phyloP scores from a whole-genome alignment of 1,140 invertebrate genomes.

The Euwallacea fornicatus region DNA sequence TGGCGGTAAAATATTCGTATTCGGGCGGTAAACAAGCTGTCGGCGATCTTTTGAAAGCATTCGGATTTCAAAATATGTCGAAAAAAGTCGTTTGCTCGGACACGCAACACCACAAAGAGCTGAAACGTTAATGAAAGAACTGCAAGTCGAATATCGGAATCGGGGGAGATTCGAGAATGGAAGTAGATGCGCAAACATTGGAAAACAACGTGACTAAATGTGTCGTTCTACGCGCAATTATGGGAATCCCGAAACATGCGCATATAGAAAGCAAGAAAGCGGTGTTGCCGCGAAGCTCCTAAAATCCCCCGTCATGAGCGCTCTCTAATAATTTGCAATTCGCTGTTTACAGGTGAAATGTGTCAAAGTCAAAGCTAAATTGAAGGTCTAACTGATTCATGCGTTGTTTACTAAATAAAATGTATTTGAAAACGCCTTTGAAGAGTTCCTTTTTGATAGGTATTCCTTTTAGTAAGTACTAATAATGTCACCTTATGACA shows the following conservation, averaged over 20 bases:
- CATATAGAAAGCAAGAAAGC: slow-evolving; percentile 13
- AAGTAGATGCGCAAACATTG: not conserved
- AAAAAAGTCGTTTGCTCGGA: slow-evolving; percentile 2
- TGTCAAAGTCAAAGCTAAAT: too few relatives aligned
- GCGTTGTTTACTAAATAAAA: too few relatives aligned
- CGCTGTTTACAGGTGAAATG: too few relatives aligned
- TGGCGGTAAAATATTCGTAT: slow-evolving; percentile 15
- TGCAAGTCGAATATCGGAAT: too few relatives aligned
- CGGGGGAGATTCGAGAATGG: too few relatives aligned
- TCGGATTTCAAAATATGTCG: slow-evolving; percentile 26
- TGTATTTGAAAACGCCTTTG: too few relatives aligned
- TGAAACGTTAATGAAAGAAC: slow-evolving; percentile 13
- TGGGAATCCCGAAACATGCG: slow-evolving; percentile 50
- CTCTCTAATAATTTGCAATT: too few relatives aligned
- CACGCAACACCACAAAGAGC: slow-evolving; percentile 16
- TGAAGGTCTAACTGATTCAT: too few relatives aligned
- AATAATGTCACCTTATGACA: too few relatives aligned
- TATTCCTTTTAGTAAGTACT: too few relatives aligned
- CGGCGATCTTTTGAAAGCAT: slow-evolving; percentile 17
- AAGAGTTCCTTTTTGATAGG: too few relatives aligned
- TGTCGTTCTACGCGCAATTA: slow-evolving; percentile 14
- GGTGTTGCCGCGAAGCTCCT: slow-evolving; percentile 2
- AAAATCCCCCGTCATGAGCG: too few relatives aligned
- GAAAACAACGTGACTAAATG: not conserved
- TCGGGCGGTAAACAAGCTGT: not conserved